A percentile compares a stretch with the other conserved stretches of the same genome.
These are phyloP conservation scores for Archivesica marissinica DNA, from an alignment of 1,140 invertebrate species.

Conservation along the genomic window DNA sequence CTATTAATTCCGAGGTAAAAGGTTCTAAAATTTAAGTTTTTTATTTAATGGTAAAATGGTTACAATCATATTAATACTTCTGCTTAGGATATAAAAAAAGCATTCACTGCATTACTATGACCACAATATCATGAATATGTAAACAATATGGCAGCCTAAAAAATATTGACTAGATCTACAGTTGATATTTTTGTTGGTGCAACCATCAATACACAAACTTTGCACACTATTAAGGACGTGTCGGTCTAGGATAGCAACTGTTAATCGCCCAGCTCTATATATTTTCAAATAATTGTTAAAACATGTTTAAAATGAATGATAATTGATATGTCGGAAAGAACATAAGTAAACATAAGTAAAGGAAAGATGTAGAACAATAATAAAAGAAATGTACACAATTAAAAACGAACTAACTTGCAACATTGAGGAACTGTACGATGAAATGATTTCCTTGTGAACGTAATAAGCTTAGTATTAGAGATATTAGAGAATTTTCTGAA, in stretches of 20 bases:
- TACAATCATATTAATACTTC: too few relatives aligned
- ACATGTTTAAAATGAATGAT: background rate
- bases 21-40: too few relatives aligned
- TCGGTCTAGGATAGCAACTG: too few relatives aligned
- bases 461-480: background rate
- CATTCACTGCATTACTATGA: constrained; percentile 53
- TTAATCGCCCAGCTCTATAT: too few relatives aligned
- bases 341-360: background rate
- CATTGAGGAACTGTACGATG: background rate
- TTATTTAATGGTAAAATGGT: too few relatives aligned
- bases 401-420: background rate
- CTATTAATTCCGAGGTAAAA: too few relatives aligned
- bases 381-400: background rate
- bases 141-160: constrained; percentile 65
- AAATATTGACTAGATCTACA: background rate
- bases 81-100: too few relatives aligned
- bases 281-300: too few relatives aligned
- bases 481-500: background rate
- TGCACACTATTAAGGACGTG: too few relatives aligned
- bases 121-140: too few relatives aligned
- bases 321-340: background rate
- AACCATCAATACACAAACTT: too few relatives aligned
- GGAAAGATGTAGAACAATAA: background rate
- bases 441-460: background rate
- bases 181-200: background rate